Evolutionary conservation across 2,797 vertebrate genomes (phyloP).

Genomic region (Perodicticus potto): DNA sequence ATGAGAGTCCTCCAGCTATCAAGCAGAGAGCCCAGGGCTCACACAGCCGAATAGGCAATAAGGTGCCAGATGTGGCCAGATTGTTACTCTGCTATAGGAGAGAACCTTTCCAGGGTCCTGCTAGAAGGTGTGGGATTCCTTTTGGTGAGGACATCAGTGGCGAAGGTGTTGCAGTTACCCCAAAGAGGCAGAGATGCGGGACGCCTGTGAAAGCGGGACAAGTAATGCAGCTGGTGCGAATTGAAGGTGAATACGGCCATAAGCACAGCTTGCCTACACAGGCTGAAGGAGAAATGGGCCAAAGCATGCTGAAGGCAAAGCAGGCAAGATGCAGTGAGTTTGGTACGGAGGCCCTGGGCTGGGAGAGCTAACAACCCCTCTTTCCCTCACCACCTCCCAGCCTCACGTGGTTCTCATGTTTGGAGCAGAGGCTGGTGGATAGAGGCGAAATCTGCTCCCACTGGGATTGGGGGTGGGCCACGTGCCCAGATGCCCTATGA

Average conservation of each 20-base stretch:
- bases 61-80: neutral
- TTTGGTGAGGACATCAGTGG: neutral
- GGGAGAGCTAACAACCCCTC: neutral
- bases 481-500: slow-evolving; percentile 39
- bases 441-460: neutral
- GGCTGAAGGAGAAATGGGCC: neutral
- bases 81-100: neutral
- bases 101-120: neutral
- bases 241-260: neutral
- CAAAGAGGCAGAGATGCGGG: neutral
- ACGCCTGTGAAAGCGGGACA: neutral
- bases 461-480: slow-evolving; percentile 14
- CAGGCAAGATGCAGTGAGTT: neutral
- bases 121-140: neutral
- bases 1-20: neutral
- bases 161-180: neutral
- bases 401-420: neutral
- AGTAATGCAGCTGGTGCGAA: neutral
- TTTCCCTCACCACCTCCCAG: neutral
- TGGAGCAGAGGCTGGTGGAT: neutral
- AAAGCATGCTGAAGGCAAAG: neutral
- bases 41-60: neutral
- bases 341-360: neutral
- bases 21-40: neutral
- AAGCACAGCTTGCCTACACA: neutral